Percentiles rank a stretch among this genome's conserved stretches.
phyloP scores from a whole-genome alignment of 2,113 vertebrate genomes.

The Siniperca knerii region DNA sequence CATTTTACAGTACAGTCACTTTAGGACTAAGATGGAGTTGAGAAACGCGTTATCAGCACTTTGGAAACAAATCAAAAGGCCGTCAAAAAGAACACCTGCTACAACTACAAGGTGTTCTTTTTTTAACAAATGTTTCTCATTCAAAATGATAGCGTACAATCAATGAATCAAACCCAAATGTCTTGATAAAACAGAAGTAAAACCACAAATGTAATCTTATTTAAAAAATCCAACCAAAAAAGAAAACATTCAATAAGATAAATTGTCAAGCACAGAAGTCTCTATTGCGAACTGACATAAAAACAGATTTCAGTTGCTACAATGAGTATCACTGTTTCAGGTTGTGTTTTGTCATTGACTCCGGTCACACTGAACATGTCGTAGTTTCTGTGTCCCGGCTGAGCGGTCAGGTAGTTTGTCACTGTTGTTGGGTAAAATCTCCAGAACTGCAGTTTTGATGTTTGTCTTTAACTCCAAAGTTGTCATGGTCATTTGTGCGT shows the following conservation, averaged over 20 bases:
- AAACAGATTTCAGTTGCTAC: slow-evolving; percentile 35
- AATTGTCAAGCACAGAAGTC: slow-evolving; percentile 11
- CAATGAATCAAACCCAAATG: slow-evolving; percentile 33
- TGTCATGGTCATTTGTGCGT: background rate
- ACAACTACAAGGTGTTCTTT: background rate
- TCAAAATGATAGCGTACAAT: slow-evolving; percentile 59
- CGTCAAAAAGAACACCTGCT: slow-evolving; percentile 15
- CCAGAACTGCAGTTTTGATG: background rate
- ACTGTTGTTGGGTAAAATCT: slow-evolving; percentile 13
- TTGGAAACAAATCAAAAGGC: slow-evolving; percentile 59
- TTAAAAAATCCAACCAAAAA: background rate
- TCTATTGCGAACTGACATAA: background rate
- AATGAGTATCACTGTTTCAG: background rate
- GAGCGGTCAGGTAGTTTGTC: slow-evolving; percentile 26
- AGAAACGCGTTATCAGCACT: slow-evolving; percentile 43
- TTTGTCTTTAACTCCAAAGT: slow-evolving; percentile 10
- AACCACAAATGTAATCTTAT: background rate
- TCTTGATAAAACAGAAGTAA: background rate
- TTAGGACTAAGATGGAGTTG: background rate
- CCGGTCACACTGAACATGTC: background rate
- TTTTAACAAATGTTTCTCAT: slow-evolving; percentile 21
- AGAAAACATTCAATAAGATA: slow-evolving; percentile 33
- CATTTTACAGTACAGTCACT: background rate
- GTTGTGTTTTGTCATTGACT: background rate
- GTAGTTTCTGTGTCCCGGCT: background rate